These are phyloP conservation scores for Drosophila maculinotata DNA, from an alignment of 2,888 invertebrate genomes.

Conservation along the genomic window DNA sequence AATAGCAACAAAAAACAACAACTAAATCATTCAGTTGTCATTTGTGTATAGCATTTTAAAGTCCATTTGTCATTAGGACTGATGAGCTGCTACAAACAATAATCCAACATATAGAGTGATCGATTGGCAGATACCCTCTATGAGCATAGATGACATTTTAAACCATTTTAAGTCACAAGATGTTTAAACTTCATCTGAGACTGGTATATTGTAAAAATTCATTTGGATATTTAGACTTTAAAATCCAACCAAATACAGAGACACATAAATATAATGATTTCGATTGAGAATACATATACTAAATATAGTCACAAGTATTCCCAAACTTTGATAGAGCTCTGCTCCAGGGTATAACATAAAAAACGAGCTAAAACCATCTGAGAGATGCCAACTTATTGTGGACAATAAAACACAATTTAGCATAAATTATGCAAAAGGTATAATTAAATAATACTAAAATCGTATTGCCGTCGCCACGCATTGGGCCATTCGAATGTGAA, in stretches of 20 bases:
- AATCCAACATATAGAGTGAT: neutral
- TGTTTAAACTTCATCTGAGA: too few species aligned
- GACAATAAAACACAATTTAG: constrained; percentile 50
- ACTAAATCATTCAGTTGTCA: constrained; percentile 67
- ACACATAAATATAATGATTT: too few species aligned
- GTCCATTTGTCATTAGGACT: constrained; percentile 63
- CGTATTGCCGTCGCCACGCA: constrained; percentile 44
- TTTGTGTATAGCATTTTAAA: constrained; percentile 65
- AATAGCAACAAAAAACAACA: constrained; percentile 27
- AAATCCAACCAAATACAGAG: too few species aligned
- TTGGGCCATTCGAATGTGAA: constrained; percentile 40
- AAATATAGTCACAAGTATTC: too few species aligned
- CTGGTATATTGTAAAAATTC: too few species aligned
- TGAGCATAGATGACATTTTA: too few species aligned
- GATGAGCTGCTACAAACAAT: constrained; percentile 49
- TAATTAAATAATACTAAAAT: constrained; percentile 75
- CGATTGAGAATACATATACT: too few species aligned
- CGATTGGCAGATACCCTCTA: neutral
- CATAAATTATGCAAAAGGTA: constrained; percentile 68
- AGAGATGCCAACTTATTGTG: constrained; percentile 43
- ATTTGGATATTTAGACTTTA: too few species aligned
- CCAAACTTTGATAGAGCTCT: too few species aligned
- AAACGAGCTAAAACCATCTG: constrained; percentile 25
- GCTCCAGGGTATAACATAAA: constrained; percentile 9
- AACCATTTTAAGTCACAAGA: too few species aligned